Evolutionary conservation across 2,888 invertebrate genomes (phyloP).

Genomic region (Entomobrya proxima): DNA sequence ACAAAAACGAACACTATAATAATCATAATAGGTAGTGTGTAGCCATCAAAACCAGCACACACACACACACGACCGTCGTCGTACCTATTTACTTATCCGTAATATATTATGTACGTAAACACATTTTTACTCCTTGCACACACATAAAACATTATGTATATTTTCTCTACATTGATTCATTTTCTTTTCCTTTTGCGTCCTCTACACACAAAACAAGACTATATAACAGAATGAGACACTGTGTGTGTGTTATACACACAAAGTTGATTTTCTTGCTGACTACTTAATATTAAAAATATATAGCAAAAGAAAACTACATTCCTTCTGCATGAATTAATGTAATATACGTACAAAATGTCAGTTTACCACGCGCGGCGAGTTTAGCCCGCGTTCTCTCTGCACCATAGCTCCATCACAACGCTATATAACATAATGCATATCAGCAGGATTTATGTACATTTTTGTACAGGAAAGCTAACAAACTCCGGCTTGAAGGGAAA

Average conservation of each 20-base stretch:
- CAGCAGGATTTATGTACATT: no score
- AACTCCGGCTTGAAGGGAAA: background rate
- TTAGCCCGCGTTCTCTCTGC: no score
- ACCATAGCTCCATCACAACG: no score
- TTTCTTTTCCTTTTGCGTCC: background rate
- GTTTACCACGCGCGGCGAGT: no score
- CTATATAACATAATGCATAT: no score
- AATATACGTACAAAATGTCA: no score
- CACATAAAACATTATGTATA: background rate
- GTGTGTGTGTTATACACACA: no score
- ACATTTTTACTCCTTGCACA: background rate
- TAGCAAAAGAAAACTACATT: no score
- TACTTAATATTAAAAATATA: no score
- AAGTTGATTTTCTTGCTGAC: no score
- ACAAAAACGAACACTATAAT: background rate
- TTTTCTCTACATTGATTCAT: background rate
- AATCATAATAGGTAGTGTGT: constrained; percentile 2
- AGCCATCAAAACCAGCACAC: background rate
- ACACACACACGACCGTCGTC: background rate
- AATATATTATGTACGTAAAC: constrained; percentile 2
- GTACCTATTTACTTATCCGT: background rate
- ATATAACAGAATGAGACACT: no score
- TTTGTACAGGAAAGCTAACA: background rate
- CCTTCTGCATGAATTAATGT: no score
- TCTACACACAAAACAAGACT: background rate